Percentiles rank a stretch among this genome's conserved stretches.
phyloP scores from a whole-genome alignment of 2,113 vertebrate species.

The Rhabdomys dilectus region DNA sequence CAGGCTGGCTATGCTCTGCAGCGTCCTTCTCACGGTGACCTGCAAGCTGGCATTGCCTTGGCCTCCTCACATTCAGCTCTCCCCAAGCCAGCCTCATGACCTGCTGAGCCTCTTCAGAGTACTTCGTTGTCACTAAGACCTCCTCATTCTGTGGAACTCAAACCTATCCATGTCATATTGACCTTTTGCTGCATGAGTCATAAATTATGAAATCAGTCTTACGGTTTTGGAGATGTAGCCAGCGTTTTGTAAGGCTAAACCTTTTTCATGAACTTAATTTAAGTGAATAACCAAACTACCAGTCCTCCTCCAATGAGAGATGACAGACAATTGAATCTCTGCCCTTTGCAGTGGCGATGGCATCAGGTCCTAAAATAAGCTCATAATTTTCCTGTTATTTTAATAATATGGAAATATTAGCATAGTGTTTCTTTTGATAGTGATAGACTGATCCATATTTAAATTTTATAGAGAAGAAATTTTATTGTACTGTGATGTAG shows the following conservation, averaged over 20 bases:
- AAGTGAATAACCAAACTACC: constrained; percentile 79
- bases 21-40: constrained; percentile 56
- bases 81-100: constrained; percentile 74
- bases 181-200: constrained; percentile 89
- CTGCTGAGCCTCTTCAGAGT: constrained; percentile 82
- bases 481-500: constrained; percentile 89
- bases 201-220: constrained; percentile 86
- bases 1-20: constrained; percentile 16
- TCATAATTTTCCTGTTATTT: constrained; percentile 86
- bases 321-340: constrained; percentile 70
- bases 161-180: constrained; percentile 86
- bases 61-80: constrained; percentile 1
- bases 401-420: constrained; percentile 88
- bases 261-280: constrained; percentile 86
- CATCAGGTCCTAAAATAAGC: constrained; percentile 83
- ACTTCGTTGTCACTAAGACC: constrained; percentile 84
- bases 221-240: constrained; percentile 86
- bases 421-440: constrained; percentile 88
- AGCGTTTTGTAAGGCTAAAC: constrained; percentile 88
- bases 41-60: constrained; percentile 60
- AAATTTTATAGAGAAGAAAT: constrained; percentile 90
- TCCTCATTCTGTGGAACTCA: constrained; percentile 86
- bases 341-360: constrained; percentile 74
- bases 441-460: constrained; percentile 86
- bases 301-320: constrained; percentile 76